These are phyloP conservation scores for Hoplodrina blanda DNA, from an alignment of 2,888 invertebrate species.

Conservation along the genomic window DNA sequence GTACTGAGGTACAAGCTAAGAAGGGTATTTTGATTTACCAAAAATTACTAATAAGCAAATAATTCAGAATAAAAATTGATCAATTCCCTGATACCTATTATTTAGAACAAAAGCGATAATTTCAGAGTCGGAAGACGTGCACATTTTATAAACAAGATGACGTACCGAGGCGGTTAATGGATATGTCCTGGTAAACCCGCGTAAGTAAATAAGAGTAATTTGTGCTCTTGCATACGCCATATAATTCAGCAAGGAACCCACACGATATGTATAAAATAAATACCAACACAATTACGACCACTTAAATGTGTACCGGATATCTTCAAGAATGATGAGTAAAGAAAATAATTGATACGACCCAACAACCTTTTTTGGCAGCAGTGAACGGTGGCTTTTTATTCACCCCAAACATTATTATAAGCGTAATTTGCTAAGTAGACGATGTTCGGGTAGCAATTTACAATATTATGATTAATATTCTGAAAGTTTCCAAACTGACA, in stretches of 20 bases:
- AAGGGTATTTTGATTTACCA: neutral
- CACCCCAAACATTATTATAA: constrained; percentile 41
- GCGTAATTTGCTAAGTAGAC: constrained; percentile 4
- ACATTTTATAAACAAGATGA: constrained; percentile 38
- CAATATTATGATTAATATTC: constrained; percentile 22
- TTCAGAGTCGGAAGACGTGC: constrained; percentile 11
- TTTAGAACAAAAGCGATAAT: neutral
- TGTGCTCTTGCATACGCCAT: constrained; percentile 70
- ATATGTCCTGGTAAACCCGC: constrained; percentile 61
- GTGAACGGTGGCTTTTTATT: constrained; percentile 32
- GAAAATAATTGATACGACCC: constrained; percentile 60
- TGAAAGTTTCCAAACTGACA: constrained; percentile 59
- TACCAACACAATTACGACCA: constrained; percentile 68
- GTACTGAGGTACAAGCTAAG: too few species aligned
- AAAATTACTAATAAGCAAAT: neutral
- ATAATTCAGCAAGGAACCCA: constrained; percentile 73
- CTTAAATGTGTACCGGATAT: constrained; percentile 64
- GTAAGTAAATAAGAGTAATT: constrained; percentile 76
- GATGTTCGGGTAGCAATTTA: neutral
- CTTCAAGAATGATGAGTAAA: constrained; percentile 57
- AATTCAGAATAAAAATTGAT: neutral
- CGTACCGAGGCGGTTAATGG: constrained; percentile 60
- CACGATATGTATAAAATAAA: constrained; percentile 65
- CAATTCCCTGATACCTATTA: neutral
- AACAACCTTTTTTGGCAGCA: constrained; percentile 41